A percentile compares a stretch with the other conserved stretches of the same genome.
Evolutionary conservation across 2,797 vertebrate species (phyloP).

Genomic region (Tragelaphus eurycerus): DNA sequence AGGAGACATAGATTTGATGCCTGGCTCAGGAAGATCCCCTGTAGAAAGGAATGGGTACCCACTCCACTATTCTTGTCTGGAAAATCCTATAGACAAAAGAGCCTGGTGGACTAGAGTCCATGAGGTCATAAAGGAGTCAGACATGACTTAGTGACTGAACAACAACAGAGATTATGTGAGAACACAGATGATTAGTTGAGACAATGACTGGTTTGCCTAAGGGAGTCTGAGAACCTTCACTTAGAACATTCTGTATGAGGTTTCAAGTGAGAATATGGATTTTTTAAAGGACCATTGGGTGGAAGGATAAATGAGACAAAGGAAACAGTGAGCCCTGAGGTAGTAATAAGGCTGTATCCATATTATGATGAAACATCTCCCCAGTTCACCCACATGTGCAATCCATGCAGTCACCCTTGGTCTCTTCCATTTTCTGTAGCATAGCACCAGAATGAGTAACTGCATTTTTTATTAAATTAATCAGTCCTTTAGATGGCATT

Average conservation of each 20-base stretch:
- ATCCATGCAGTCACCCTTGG: neutral
- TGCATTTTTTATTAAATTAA: constrained; percentile 28
- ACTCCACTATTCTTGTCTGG: neutral
- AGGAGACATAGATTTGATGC: neutral
- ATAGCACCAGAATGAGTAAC: neutral
- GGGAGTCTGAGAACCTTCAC: neutral
- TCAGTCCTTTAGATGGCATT: constrained; percentile 27
- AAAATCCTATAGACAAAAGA: neutral
- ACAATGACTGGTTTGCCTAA: neutral
- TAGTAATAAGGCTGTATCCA: neutral
- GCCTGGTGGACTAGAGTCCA: neutral
- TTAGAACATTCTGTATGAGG: neutral
- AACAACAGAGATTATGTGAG: neutral
- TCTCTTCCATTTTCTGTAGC: neutral
- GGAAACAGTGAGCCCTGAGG: neutral
- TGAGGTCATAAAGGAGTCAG: neutral
- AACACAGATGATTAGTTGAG: neutral
- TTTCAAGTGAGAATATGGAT: neutral
- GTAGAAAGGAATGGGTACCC: neutral
- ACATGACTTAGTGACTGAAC: neutral
- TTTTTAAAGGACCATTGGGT: neutral
- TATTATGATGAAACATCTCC: neutral
- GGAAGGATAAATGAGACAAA: neutral
- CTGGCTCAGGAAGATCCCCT: neutral
- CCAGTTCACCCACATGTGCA: neutral